Base-by-base conservation (phyloP, 2,888 invertebrate species). In the Macropis europaea region DNA sequence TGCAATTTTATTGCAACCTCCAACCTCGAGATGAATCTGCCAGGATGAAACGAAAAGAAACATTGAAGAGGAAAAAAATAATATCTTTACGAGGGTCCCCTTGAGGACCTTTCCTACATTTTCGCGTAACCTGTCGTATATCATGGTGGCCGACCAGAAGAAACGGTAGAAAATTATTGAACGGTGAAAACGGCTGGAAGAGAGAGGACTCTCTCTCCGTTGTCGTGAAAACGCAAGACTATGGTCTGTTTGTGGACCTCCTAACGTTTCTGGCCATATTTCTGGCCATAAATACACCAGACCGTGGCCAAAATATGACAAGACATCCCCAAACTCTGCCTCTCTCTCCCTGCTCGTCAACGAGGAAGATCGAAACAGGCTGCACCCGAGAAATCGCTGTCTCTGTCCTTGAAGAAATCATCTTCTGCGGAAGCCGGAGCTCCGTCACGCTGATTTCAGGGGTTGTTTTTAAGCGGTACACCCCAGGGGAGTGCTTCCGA, bases 231-330 rank as follows among this genome's bases (percentile, higher is more conserved):
- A 74, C 48, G 61, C 59, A 42, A 79, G 40, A 81, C 79, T 77
- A 77, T 80, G 74, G 68, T 59, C 57, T 84, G 85, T 87, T 88
- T 86, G 82, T 78, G 78, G 86, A 88, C 84, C 84, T 85, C 87
- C 87, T 87, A 88, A 88, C 83, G 86, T 85, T 85, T 85, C 82
- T 87, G 87, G 79, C 84, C 89, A 87, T 89, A 88, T 86, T 88
- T 85, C 73, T 86, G 85, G 83, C 84, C 85, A 85, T 88, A 88
- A 89, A 88, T 88, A 87, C 86, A 85, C 82, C 82, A 76, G 72
- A 70, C 82, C 78, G 87, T 87, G 89, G 88, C 84, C 89, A 89
- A 83, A 86, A 87, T 88, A 88, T 87, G 86, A 87, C 86, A 84
- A 84, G 79, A 79, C 53, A 15, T 57, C 9, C 42, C 59, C 47